A percentile compares a stretch with the other conserved stretches of the same genome.
phyloP scores from a whole-genome alignment of 2,888 invertebrate genomes.

The Archips crataeganus region DNA sequence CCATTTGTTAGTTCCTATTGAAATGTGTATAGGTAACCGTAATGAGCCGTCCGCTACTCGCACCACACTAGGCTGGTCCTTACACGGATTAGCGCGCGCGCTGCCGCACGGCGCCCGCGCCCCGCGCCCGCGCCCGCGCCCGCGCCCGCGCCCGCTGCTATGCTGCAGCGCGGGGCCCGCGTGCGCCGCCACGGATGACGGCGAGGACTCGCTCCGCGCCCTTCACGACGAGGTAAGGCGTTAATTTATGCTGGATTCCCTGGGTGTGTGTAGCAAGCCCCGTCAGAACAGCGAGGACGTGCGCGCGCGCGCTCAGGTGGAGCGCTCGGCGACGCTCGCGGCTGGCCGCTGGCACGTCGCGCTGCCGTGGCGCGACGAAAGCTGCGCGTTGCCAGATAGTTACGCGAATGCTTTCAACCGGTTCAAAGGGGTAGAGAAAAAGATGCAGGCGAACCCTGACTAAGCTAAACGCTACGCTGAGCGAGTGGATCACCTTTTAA shows the following conservation, averaged over 20 bases:
- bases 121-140: neutral
- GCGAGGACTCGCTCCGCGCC: conserved; percentile 1
- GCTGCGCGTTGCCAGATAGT: neutral
- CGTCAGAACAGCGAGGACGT: conserved; percentile 6
- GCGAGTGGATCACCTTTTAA: conserved; percentile 24
- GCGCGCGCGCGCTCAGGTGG: neutral
- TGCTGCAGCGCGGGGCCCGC: neutral
- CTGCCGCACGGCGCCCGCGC: neutral
- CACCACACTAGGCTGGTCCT: neutral
- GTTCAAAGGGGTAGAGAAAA: neutral
- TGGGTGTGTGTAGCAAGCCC: neutral
- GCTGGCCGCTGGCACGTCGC: conserved; percentile 23
- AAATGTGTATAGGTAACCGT: neutral
- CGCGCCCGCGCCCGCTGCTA: neutral
- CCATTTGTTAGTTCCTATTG: neutral
- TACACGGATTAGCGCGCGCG: neutral
- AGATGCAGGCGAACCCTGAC: neutral
- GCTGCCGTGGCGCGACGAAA: conserved; percentile 25
- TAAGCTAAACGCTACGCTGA: conserved; percentile 12
- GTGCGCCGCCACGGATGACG: too few relatives aligned
- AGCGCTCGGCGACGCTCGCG: conserved; percentile 4
- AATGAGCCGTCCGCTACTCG: conserved; percentile 1
- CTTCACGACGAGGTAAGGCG: conserved; percentile 12
- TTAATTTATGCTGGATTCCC: neutral
- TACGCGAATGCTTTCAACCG: neutral